phyloP scores from a whole-genome alignment of 2,113 vertebrate species.

The Myodes glareolus region DNA sequence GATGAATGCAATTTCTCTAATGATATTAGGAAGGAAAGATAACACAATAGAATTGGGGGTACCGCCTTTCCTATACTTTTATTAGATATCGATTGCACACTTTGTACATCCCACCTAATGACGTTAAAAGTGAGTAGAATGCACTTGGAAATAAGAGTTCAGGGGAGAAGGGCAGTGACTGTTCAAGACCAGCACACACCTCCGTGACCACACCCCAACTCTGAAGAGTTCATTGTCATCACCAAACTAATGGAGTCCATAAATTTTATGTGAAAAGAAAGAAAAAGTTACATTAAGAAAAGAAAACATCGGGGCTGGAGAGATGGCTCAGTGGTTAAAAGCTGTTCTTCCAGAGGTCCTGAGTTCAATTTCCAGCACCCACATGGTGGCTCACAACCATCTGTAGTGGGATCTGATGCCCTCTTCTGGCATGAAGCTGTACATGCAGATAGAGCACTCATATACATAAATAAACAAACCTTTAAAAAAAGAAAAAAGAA shows the following conservation, averaged over 20 bases:
- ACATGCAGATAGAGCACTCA: not conserved
- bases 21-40: not conserved
- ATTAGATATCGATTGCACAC: not conserved
- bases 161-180: not conserved
- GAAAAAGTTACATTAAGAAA: not conserved
- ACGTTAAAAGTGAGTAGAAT: not conserved
- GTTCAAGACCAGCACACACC: not conserved
- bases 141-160: not conserved
- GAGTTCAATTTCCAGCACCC: not conserved
- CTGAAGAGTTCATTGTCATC: not conserved
- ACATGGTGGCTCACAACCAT: not conserved
- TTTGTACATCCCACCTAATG: not conserved
- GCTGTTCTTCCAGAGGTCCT: not conserved
- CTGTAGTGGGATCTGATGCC: not conserved
- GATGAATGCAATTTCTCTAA: conserved; percentile 25
- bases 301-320: not conserved
- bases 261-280: conserved; percentile 15
- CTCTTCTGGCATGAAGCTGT: not conserved
- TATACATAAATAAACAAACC: not conserved
- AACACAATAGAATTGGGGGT: not conserved
- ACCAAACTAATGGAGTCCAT: not conserved
- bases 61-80: no score
- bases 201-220: not conserved
- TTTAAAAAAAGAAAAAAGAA: not conserved
- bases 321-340: not conserved